Base-by-base conservation (phyloP, 2,113 vertebrate species). In the Gymnobelideus leadbeateri region DNA sequence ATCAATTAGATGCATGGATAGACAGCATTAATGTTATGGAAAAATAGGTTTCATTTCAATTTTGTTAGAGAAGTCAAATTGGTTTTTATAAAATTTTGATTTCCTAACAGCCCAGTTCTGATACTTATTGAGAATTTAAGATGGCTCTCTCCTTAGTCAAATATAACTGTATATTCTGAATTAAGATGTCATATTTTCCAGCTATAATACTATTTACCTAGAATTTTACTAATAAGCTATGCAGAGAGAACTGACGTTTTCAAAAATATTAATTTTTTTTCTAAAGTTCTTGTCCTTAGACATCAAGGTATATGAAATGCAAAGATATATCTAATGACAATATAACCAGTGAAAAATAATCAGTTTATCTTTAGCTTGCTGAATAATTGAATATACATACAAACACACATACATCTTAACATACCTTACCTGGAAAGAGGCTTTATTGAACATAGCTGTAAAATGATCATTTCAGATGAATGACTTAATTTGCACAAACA, bases 361-460 rank as follows among this genome's bases (percentile, higher is more conserved):
- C 57, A 96, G 52, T 89, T 97, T 26, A 91, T 92, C 91, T 95
- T 94, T 26, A 91, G 93, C 91, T 95, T 94, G 91, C 93, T 94
- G 94, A 84, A 26, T 68, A 21, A 8, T 19, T 97, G 93, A 97
- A 95, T 91, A 19, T 0, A 52, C 95, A 90, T 95, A 98, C 98
- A 99, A 99, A 99, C 97, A 99, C 98, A 98, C 98, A 43, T 96
- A 98, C 98, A 94, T 98, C 98, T 97, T 98, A 94, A 97, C 98
- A 94, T 98, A 98, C 98, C 98, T 98, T 99, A 99, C 99, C 99
- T 99, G 98, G 99, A 99, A 99, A 99, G 98, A 99, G 98, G 99
- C 98, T 99, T 99, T 99, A 99, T 99, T 99, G 99, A 99, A 99
- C 99, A 99, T 97, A 98, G 99, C 98, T 99, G 99, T 98, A 99